These are phyloP conservation scores for Hypotaenidia philippensis DNA, from an alignment of 2,797 vertebrate genomes.

Conservation along the genomic window DNA sequence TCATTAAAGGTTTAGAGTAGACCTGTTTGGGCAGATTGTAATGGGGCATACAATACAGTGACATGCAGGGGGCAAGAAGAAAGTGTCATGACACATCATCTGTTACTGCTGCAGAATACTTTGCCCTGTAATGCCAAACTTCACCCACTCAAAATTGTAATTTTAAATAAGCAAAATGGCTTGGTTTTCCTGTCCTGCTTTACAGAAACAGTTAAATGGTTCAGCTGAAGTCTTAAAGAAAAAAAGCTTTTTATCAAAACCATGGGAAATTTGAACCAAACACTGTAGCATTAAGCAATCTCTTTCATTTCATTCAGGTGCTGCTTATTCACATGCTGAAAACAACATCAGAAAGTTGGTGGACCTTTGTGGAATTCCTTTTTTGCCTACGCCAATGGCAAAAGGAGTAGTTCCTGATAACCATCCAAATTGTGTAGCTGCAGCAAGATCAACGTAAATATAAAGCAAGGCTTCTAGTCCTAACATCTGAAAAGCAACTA, in stretches of 20 bases:
- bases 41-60: not conserved
- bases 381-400: conserved; percentile 97
- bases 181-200: not conserved
- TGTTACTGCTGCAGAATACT: not conserved
- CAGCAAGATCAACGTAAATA: conserved; percentile 92
- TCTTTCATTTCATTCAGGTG: conserved; percentile 82
- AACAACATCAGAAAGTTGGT: conserved; percentile 85
- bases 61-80: not conserved
- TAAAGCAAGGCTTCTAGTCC: conserved; percentile 13
- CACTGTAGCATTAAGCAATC: not conserved
- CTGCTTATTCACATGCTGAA: conserved; percentile 91
- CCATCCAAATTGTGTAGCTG: conserved; percentile 91
- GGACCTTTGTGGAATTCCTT: conserved; percentile 87
- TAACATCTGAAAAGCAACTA: not conserved
- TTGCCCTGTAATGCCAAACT: not conserved
- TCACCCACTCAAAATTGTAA: not conserved
- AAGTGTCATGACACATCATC: rapidly evolving
- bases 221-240: not conserved
- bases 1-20: not conserved
- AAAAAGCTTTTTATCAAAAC: not conserved
- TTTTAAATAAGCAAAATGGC: not conserved
- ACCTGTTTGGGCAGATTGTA: not conserved
- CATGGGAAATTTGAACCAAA: not conserved
- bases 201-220: not conserved
- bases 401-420: conserved; percentile 94